Percentiles rank a stretch among this genome's conserved stretches.
Conservation (phyloP, 2,888 invertebrate genomes). For the Ctena decussata region DNA sequence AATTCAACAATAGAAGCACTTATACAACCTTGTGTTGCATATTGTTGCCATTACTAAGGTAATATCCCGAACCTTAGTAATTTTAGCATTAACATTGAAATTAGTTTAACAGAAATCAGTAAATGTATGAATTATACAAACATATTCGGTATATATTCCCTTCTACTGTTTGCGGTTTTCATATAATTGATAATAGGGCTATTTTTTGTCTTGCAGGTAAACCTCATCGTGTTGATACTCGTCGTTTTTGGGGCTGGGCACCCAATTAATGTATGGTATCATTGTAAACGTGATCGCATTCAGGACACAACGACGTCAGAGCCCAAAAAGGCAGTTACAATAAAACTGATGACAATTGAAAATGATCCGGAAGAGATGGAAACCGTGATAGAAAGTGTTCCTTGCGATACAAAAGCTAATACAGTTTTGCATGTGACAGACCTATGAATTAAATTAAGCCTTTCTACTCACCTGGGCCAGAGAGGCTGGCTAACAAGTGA, state of each 20-base stretch:
- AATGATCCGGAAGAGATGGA: neutral
- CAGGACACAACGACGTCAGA: conserved; percentile 1
- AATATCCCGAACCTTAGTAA: no score
- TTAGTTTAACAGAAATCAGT: no score
- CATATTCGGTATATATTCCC: no score
- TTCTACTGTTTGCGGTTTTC: no score
- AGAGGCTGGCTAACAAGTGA: no score
- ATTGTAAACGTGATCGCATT: conserved; percentile 32
- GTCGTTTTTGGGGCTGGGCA: conserved; percentile 39
- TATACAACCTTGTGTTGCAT: no score
- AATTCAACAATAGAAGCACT: no score
- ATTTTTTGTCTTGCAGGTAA: conserved; percentile 12
- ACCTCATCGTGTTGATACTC: conserved; percentile 16
- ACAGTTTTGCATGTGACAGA: neutral
- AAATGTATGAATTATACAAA: no score
- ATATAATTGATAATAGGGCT: neutral
- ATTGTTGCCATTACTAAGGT: no score
- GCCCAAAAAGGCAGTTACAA: conserved; percentile 22
- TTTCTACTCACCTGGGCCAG: no score
- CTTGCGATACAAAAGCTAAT: neutral
- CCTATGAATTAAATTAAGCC: no score
- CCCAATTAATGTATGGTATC: conserved; percentile 41
- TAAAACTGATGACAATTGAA: conserved; percentile 26
- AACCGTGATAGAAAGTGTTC: neutral
- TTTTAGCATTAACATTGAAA: no score